Evolutionary conservation across 2,888 invertebrate species (phyloP).

Genomic region (Tromatobia lineatoria): DNA sequence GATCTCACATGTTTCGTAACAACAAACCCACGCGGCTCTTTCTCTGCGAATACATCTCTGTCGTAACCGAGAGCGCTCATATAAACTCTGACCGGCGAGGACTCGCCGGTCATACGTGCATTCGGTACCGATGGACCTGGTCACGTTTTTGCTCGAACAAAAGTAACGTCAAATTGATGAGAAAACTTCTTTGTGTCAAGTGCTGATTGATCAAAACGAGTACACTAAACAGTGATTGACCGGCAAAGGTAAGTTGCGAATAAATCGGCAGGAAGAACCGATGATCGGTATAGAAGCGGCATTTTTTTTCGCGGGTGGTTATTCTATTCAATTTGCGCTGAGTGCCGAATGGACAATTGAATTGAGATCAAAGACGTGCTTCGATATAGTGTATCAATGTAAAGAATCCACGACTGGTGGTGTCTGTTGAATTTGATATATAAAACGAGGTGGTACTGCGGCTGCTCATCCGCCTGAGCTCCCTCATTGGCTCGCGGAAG

Average conservation of each 20-base stretch:
- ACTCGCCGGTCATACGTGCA: slow-evolving; percentile 56
- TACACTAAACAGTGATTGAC: not conserved
- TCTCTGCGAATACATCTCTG: slow-evolving; percentile 60
- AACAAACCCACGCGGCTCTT: slow-evolving; percentile 74
- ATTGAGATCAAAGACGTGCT: not conserved
- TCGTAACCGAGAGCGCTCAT: slow-evolving; percentile 64
- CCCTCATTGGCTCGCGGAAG: slow-evolving; percentile 75
- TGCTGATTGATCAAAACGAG: not conserved
- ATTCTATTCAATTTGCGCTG: not conserved
- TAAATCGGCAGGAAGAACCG: not conserved
- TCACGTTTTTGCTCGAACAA: not conserved
- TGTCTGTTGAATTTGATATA: slow-evolving; percentile 45
- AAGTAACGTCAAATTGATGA: not conserved
- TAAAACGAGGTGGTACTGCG: slow-evolving; percentile 57
- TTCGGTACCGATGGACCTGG: slow-evolving; percentile 32
- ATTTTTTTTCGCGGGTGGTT: slow-evolving; percentile 5
- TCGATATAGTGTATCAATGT: slow-evolving; percentile 4
- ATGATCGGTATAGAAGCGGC: slow-evolving; percentile 9
- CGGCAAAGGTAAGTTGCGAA: slow-evolving; percentile 43
- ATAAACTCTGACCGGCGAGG: slow-evolving; percentile 74
- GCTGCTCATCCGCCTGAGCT: slow-evolving; percentile 69
- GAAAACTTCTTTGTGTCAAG: not conserved
- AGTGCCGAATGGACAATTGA: not conserved
- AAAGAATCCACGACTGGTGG: slow-evolving; percentile 9
- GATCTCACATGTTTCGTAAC: slow-evolving; percentile 52